These are phyloP conservation scores for Callopanchax toddi DNA, from an alignment of 2,113 vertebrate species.

Conservation along the genomic window DNA sequence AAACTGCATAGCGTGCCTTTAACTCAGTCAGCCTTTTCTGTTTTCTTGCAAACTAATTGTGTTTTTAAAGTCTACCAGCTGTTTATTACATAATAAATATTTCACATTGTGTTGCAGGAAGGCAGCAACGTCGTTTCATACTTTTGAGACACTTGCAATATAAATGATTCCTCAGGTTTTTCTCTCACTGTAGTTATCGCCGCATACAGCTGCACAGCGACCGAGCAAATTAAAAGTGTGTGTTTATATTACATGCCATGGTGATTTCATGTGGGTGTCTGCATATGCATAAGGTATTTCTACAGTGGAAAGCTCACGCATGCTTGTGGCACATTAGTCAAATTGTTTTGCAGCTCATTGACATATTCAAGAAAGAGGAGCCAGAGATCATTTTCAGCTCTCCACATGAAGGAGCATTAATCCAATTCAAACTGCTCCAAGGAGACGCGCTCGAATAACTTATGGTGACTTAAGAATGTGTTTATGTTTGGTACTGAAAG, in stretches of 20 bases:
- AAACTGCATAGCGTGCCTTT: no score
- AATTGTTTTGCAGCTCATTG: constrained; percentile 49
- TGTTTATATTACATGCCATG: constrained; percentile 7
- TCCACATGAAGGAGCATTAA: constrained; percentile 65
- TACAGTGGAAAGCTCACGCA: constrained; percentile 12
- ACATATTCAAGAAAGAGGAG: constrained; percentile 35
- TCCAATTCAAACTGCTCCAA: constrained; percentile 65
- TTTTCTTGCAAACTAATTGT: constrained; percentile 28
- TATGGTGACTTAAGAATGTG: constrained; percentile 64
- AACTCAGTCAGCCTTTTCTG: no score
- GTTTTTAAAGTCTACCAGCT: constrained; percentile 26
- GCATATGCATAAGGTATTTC: constrained; percentile 21
- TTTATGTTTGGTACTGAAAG: constrained; percentile 68
- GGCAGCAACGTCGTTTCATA: constrained; percentile 8
- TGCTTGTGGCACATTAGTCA: constrained; percentile 33
- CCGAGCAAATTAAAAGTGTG: neutral
- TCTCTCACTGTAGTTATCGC: neutral
- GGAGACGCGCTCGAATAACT: constrained; percentile 66
- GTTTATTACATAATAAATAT: constrained; percentile 57
- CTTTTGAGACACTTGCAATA: constrained; percentile 22
- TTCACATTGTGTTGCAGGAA: constrained; percentile 25
- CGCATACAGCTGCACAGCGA: constrained; percentile 17
- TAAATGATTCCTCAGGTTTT: constrained; percentile 14
- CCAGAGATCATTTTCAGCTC: constrained; percentile 59
- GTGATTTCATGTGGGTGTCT: constrained; percentile 2